A percentile compares a stretch with the other conserved stretches of the same genome.
Evolutionary conservation across 1,140 invertebrate species (phyloP).

Genomic region (Lepidostoma basale): DNA sequence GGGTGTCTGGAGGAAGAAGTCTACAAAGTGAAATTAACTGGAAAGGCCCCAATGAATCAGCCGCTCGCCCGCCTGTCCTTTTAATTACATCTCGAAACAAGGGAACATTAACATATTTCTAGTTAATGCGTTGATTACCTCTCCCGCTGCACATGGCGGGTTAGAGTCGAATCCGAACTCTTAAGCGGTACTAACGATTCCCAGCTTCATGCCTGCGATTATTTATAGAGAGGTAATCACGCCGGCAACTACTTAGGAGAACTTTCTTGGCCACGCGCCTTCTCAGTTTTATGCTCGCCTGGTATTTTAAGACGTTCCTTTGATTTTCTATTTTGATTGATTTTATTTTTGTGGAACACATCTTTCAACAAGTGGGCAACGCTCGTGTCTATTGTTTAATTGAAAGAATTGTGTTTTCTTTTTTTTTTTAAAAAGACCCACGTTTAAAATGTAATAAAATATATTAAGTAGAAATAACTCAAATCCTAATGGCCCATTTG

Average conservation of each 20-base stretch:
- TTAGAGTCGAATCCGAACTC: background rate
- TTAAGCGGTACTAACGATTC: background rate
- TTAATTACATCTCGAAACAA: background rate
- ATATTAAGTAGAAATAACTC: too few relatives aligned
- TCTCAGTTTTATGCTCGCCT: constrained; percentile 4
- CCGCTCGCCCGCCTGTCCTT: background rate
- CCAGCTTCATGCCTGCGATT: background rate
- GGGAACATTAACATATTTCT: background rate
- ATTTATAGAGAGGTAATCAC: constrained; percentile 20
- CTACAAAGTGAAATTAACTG: too few relatives aligned
- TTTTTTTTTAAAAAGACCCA: too few relatives aligned
- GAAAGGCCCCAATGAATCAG: too few relatives aligned
- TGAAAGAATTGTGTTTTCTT: too few relatives aligned
- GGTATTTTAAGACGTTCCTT: constrained; percentile 12
- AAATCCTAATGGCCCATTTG: too few relatives aligned
- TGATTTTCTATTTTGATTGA: too few relatives aligned
- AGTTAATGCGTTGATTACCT: background rate
- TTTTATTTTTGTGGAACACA: too few relatives aligned
- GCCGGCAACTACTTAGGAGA: constrained; percentile 14
- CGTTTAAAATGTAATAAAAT: too few relatives aligned
- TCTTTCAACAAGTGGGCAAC: too few relatives aligned
- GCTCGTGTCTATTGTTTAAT: too few relatives aligned
- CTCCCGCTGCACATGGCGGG: background rate
- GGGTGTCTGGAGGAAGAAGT: too few relatives aligned
- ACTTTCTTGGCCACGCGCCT: constrained; percentile 16